phyloP scores from a whole-genome alignment of 1,140 invertebrate species.

The Calephelis virginiensis region DNA sequence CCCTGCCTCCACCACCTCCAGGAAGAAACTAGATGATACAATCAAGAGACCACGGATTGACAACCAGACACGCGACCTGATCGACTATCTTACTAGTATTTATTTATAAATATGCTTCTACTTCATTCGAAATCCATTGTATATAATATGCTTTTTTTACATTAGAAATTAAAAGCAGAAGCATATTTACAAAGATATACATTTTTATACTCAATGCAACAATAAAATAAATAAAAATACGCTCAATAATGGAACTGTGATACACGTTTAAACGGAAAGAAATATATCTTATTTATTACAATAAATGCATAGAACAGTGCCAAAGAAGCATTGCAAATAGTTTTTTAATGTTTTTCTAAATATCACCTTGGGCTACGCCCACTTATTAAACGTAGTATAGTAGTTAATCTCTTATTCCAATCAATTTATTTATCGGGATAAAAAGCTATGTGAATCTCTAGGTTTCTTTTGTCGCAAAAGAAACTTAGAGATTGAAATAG shows the following conservation, averaged over 20 bases:
- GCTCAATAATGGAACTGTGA: constrained; percentile 68
- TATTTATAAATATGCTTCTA: constrained; percentile 37
- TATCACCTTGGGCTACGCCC: no score
- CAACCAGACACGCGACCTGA: constrained; percentile 19
- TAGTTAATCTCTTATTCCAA: no score
- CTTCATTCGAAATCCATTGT: constrained; percentile 29
- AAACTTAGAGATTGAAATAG: no score
- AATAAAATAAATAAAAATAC: constrained; percentile 64
- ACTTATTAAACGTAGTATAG: no score
- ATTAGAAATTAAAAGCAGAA: constrained; percentile 20
- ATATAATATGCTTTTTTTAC: constrained; percentile 26
- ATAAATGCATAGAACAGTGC: constrained; percentile 70
- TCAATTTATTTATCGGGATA: no score
- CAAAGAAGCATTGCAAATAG: constrained; percentile 71
- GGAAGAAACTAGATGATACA: constrained; percentile 39
- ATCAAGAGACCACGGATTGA: constrained; percentile 3
- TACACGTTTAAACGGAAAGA: constrained; percentile 56
- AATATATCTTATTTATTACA: constrained; percentile 54
- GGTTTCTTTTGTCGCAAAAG: no score
- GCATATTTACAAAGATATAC: constrained; percentile 43
- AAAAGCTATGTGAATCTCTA: no score
- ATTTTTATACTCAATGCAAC: constrained; percentile 55
- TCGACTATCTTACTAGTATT: constrained; percentile 27
- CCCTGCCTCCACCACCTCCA: constrained; percentile 62
- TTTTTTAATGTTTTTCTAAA: constrained; percentile 14